Conservation (phyloP, 2,797 vertebrate genomes). For the Microtus agrestis region DNA sequence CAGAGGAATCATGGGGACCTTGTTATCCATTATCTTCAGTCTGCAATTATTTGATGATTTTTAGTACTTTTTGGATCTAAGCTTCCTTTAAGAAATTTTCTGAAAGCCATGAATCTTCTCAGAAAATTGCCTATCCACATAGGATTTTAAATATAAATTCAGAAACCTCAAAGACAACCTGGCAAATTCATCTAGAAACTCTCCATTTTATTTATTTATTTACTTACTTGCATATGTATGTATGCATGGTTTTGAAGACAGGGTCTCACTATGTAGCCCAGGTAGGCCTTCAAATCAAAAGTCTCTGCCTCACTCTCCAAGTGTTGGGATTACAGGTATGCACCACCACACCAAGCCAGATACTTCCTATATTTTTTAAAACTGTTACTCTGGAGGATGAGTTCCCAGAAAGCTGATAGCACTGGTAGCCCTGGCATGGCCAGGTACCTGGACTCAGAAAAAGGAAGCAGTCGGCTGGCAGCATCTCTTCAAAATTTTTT, state of each 20-base stretch:
- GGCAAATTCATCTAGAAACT: conserved; percentile 21
- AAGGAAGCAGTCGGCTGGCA: neutral
- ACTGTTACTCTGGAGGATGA: conserved; percentile 24
- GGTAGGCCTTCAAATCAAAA: neutral
- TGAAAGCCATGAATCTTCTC: conserved; percentile 43
- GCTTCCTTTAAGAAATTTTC: conserved; percentile 54
- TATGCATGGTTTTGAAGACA: neutral
- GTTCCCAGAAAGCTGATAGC: neutral
- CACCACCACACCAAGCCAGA: neutral
- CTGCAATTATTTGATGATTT: conserved; percentile 41
- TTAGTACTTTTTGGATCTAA: conserved; percentile 41
- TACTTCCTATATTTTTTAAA: conserved; percentile 5
- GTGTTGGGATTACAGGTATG: neutral
- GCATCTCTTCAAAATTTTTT: conserved; percentile 40
- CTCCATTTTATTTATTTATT: neutral
- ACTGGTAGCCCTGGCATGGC: neutral
- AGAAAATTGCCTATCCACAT: conserved; percentile 53
- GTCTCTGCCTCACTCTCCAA: neutral
- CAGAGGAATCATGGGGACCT: neutral
- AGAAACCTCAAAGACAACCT: neutral
- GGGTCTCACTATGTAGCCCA: neutral
- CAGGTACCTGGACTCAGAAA: conserved; percentile 9
- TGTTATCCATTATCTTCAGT: neutral
- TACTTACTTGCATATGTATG: too few species aligned
- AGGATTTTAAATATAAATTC: conserved; percentile 60